Conservation (phyloP, 30 jellyfish, hydroid and myxozoan genomes). For the Hydractinia symbiolongicarpus region DNA sequence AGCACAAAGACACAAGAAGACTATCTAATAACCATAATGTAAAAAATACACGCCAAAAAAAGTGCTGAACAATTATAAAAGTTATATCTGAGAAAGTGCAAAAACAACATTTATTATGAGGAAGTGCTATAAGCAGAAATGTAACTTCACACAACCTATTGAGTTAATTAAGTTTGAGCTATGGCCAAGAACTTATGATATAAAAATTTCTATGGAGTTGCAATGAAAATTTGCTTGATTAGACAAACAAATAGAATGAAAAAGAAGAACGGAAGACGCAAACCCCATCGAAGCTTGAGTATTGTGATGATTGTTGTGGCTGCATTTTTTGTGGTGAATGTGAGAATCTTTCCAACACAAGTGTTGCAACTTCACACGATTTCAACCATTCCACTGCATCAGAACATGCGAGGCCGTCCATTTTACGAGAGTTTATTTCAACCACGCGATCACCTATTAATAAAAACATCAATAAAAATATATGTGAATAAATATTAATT, state of each 20-base stretch:
- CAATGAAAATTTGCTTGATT: not conserved
- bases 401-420: constrained; percentile 63
- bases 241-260: too few species aligned
- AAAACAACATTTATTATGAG: too few species aligned
- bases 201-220: too few species aligned
- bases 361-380: constrained; percentile 73
- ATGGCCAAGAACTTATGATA: too few species aligned
- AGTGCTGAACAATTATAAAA: too few species aligned
- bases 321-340: constrained; percentile 36
- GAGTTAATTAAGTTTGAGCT: too few species aligned
- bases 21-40: not conserved
- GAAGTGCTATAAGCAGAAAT: too few species aligned
- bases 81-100: too few species aligned
- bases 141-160: too few species aligned
- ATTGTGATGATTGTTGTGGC: constrained; percentile 50
- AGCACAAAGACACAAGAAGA: not conserved
- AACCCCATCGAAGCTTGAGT: constrained; percentile 89
- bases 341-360: constrained; percentile 60
- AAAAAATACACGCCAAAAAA: too few species aligned
- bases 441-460: constrained; percentile 75
- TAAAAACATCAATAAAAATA: not conserved
- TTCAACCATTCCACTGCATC: constrained; percentile 82
- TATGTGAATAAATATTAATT: not conserved
- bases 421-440: constrained; percentile 80
- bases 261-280: not conserved